A percentile compares a stretch with the other conserved stretches of the same genome.
phyloP scores from a whole-genome alignment of 2,888 invertebrate genomes.

The Antitype chi region DNA sequence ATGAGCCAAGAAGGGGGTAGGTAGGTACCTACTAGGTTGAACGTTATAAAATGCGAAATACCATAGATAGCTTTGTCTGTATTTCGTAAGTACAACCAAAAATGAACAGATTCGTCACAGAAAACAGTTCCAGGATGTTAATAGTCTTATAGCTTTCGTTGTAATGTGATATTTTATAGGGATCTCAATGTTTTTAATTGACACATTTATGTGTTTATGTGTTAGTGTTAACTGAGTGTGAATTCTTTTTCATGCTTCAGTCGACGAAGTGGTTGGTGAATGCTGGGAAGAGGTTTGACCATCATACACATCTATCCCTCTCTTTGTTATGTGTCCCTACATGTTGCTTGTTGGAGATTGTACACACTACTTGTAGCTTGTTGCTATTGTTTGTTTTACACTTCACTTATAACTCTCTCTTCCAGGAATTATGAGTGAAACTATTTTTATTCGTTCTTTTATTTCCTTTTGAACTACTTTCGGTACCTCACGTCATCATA shows the following conservation, averaged over 20 bases:
- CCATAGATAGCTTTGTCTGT: neutral
- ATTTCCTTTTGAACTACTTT: slow-evolving; percentile 32
- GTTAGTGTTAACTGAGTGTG: slow-evolving; percentile 61
- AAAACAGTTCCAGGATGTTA: slow-evolving; percentile 15
- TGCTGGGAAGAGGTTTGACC: slow-evolving; percentile 87
- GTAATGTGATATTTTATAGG: slow-evolving; percentile 14
- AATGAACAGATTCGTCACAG: neutral
- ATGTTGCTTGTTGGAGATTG: slow-evolving; percentile 73
- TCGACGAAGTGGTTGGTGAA: slow-evolving; percentile 86
- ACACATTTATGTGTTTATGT: slow-evolving; percentile 45
- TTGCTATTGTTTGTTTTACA: slow-evolving; percentile 70
- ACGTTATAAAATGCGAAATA: neutral
- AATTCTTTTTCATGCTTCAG: slow-evolving; percentile 87
- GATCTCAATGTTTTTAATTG: slow-evolving; percentile 10
- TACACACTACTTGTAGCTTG: slow-evolving; percentile 72
- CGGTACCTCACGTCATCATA: slow-evolving; percentile 64
- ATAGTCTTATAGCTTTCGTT: slow-evolving; percentile 23
- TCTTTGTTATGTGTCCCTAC: slow-evolving; percentile 57
- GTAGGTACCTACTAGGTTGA: neutral
- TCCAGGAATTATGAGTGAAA: slow-evolving; percentile 38
- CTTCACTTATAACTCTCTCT: slow-evolving; percentile 38
- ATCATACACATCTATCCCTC: slow-evolving; percentile 69
- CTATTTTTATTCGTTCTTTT: slow-evolving; percentile 15
- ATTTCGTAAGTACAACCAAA: neutral
- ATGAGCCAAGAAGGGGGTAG: neutral